phyloP scores from a whole-genome alignment of 2,113 vertebrate genomes.

The Cheilinus undulatus region DNA sequence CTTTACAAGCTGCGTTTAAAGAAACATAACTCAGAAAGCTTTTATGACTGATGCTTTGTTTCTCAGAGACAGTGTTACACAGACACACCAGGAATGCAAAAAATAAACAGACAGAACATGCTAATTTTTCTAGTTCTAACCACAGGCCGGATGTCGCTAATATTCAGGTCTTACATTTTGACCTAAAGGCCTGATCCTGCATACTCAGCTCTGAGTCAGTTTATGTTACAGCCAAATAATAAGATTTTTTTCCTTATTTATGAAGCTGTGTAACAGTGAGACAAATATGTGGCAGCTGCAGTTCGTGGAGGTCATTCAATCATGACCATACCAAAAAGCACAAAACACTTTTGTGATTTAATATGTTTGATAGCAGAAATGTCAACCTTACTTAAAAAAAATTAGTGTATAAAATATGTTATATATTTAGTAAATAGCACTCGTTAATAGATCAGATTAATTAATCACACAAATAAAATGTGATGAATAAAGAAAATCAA shows the following conservation, averaged over 20 bases:
- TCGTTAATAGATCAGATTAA: too few relatives aligned
- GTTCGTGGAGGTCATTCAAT: neutral
- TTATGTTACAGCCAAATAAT: constrained; percentile 36
- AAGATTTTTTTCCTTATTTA: constrained; percentile 38
- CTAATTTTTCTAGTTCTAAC: neutral
- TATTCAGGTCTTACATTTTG: constrained; percentile 30
- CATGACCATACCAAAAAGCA: neutral
- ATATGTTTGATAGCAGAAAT: too few relatives aligned
- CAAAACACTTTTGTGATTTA: too few relatives aligned
- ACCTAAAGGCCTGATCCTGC: constrained; percentile 17
- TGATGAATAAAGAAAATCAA: too few relatives aligned
- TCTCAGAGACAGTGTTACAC: neutral
- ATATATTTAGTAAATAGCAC: too few relatives aligned
- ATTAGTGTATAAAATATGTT: too few relatives aligned
- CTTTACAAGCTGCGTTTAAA: neutral
- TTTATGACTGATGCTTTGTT: too few relatives aligned
- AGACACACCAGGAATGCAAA: neutral
- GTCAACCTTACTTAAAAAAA: too few relatives aligned
- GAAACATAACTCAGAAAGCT: too few relatives aligned
- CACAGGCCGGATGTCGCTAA: constrained; percentile 20
- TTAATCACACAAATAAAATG: too few relatives aligned
- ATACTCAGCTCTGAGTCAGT: constrained; percentile 22
- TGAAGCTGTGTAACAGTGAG: constrained; percentile 18
- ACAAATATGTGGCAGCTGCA: constrained; percentile 1
- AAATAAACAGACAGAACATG: constrained; percentile 1